Percentiles rank a stretch among this genome's conserved stretches.
Conservation (phyloP, 1,140 invertebrate genomes). For the Paramacrobiotus metropolitanus region DNA sequence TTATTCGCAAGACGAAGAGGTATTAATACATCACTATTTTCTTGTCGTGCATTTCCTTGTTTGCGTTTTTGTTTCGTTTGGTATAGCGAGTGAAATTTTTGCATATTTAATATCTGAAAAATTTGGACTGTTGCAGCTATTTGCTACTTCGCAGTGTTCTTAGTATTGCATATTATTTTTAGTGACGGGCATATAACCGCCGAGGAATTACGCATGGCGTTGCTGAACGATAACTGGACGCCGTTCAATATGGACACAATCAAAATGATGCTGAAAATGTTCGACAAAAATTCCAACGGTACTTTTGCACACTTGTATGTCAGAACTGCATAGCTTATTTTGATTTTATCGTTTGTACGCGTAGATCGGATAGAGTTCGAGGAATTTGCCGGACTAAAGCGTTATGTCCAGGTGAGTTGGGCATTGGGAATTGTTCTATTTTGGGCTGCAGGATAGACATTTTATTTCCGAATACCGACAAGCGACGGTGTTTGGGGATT, state of each 20-base stretch:
- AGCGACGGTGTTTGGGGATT: too few species aligned
- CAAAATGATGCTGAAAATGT: constrained; percentile 22
- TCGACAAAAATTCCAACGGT: constrained; percentile 15
- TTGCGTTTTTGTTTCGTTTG: too few species aligned
- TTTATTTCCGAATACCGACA: too few species aligned
- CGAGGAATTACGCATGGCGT: constrained; percentile 20
- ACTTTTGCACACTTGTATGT: neutral
- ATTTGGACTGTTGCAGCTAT: too few species aligned
- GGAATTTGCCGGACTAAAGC: neutral
- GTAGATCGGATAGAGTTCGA: constrained; percentile 2
- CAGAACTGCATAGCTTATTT: neutral
- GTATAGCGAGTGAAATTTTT: too few species aligned
- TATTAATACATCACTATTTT: too few species aligned
- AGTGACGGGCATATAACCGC: constrained; percentile 19
- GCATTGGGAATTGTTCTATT: too few species aligned
- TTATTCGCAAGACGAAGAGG: too few species aligned
- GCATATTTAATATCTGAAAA: too few species aligned
- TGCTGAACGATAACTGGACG: constrained; percentile 24
- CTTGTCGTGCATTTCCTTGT: too few species aligned
- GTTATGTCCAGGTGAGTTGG: neutral
- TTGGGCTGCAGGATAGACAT: neutral
- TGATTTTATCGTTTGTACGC: too few species aligned
- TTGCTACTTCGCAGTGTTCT: neutral
- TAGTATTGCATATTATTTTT: neutral
- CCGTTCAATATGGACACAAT: constrained; percentile 21